Base-by-base conservation (phyloP, 2,113 vertebrate genomes). In the Euleptes europaea region DNA sequence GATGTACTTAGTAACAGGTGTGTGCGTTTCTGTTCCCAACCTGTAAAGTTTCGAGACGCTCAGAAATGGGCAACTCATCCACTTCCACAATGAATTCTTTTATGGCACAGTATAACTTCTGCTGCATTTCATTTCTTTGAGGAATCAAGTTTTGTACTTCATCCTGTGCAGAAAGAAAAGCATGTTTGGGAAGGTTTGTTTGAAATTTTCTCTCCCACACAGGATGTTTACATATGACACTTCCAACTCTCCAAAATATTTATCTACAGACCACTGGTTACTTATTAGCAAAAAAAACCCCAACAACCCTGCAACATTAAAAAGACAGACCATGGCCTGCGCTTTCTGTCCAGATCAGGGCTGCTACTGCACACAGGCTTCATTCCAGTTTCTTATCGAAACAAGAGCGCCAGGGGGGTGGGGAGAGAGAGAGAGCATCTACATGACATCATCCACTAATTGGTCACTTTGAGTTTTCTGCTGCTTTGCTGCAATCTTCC, bases 1-100 rank as follows among this genome's bases (percentile, higher is more conserved):
- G 1, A 69, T 75, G 3, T 49, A 44, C 1, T 47, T 7, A 17
- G 19, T 79, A 35, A 57, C 15, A n/a, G 2, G 11, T 10, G 38
- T 14, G 26, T 44, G 31, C 3, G 7, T 26, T n/a, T 44, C 51
- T 63, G 4, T 28, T 72, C 23, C 92, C 49, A 86, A 97, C 97
- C 95, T 96, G 88, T 13, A 97, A 91, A 0, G 67, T 87, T 77
- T 88, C 63, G 78, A 95, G 89, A 42, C 95, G 95, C 38, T 96
- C 92, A 73, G 84, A 90, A 69, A 97, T 83, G 8, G 94, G 89
- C 35, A 92, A 88, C 0, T 92, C 86, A 91, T 97, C 93, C 82
- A 95, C 94, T 88, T 97, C 96, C 84, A 93, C 70, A 92, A 96
- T 94, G 67, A 96, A 96, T 84, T 91, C 86, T 60, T 96, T 93